Conservation (phyloP, 2,113 vertebrate species). For the Ammospiza nelsoni region DNA sequence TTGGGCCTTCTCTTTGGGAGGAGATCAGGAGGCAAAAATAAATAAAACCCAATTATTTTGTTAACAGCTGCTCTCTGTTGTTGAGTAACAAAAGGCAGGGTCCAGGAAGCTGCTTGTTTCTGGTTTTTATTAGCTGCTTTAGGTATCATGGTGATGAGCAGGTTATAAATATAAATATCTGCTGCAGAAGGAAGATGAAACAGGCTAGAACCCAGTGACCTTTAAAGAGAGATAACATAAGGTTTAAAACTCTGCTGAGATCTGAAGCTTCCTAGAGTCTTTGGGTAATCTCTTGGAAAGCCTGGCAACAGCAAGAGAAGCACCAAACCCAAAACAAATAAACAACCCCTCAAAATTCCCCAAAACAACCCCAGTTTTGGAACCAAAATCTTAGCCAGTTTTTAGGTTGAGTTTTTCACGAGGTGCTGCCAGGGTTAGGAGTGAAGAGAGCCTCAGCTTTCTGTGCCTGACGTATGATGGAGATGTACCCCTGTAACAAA, state of each 20-base stretch:
- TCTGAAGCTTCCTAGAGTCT: background rate
- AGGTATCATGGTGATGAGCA: background rate
- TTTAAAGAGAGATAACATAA: background rate
- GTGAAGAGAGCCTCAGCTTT: background rate
- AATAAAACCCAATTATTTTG: background rate
- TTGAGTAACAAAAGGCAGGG: background rate
- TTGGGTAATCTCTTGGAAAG: background rate
- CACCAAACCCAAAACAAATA: background rate
- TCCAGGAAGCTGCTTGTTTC: constrained; percentile 12
- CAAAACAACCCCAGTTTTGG: background rate
- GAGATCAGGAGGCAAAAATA: constrained; percentile 8
- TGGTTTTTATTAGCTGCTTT: background rate
- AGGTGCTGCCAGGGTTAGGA: background rate
- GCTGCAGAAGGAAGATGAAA: background rate
- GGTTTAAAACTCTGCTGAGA: background rate
- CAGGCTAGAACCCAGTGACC: background rate
- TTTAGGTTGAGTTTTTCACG: background rate
- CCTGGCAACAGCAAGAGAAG: background rate
- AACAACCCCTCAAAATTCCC: background rate
- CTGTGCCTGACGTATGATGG: fast-evolving
- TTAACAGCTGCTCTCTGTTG: background rate
- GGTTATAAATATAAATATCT: background rate
- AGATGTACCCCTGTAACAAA: background rate
- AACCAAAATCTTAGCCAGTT: background rate
- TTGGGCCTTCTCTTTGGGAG: background rate